Percentiles rank a stretch among this genome's conserved stretches.
These are phyloP conservation scores for Halichoerus grypus DNA, from an alignment of 2,113 vertebrate species.

Conservation along the genomic window DNA sequence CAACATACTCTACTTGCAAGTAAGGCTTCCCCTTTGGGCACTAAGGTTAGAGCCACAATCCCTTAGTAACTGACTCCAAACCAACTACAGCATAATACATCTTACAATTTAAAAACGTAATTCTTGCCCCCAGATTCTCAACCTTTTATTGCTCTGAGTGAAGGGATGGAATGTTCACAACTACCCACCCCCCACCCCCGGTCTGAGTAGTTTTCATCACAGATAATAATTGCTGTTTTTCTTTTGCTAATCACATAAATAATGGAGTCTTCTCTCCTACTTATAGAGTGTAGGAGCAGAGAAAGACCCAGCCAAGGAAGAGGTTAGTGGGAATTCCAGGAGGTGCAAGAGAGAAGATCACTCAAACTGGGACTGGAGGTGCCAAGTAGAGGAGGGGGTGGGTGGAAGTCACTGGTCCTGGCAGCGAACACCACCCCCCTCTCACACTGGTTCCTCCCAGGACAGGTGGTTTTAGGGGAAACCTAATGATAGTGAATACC, in stretches of 20 bases:
- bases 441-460: background rate
- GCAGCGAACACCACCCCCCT: background rate
- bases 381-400: background rate
- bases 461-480: background rate
- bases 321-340: background rate
- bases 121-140: background rate
- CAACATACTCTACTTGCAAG: no score
- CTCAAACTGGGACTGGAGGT: background rate
- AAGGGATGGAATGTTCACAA: constrained; percentile 11
- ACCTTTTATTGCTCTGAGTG: background rate
- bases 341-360: background rate
- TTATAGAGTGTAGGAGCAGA: background rate
- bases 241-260: constrained; percentile 8
- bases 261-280: background rate
- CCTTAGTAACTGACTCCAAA: background rate
- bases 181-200: background rate
- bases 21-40: background rate
- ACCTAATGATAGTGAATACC: background rate
- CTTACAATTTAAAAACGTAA: background rate
- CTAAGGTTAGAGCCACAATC: background rate
- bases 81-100: background rate
- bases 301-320: background rate
- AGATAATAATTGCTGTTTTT: constrained; percentile 48
- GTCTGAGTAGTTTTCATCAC: background rate
- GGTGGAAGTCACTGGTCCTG: accelerated